Conservation (phyloP, 2,888 invertebrate genomes). For the Leptinotarsa tumamoca region DNA sequence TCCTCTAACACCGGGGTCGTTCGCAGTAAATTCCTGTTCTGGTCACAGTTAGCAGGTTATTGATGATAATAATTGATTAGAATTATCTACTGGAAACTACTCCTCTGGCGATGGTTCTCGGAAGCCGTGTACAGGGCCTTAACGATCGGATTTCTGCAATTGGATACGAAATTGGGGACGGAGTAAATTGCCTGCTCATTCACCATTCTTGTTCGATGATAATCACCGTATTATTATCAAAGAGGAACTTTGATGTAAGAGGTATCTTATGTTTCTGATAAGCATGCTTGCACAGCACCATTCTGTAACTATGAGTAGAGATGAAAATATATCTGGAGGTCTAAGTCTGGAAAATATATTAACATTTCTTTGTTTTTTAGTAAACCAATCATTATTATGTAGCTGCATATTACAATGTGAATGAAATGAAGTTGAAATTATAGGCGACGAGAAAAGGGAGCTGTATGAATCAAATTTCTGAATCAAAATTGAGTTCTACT, state of each 20-base stretch:
- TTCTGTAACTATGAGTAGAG: no score
- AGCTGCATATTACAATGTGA: no score
- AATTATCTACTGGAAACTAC: conserved; percentile 19
- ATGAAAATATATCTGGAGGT: no score
- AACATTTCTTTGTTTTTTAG: no score
- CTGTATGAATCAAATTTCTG: no score
- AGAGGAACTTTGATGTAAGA: not conserved
- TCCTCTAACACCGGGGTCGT: conserved; percentile 6
- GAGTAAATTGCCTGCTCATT: not conserved
- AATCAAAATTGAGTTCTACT: no score
- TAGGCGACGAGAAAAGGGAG: no score
- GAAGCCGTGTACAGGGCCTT: conserved; percentile 10
- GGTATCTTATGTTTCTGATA: no score
- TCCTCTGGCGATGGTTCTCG: conserved; percentile 14
- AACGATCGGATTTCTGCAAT: conserved; percentile 6
- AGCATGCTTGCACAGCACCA: no score
- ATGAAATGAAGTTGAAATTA: no score
- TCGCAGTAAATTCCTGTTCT: conserved; percentile 15
- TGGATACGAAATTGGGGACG: not conserved
- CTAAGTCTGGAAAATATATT: no score
- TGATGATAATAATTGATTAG: conserved; percentile 19
- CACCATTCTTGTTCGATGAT: not conserved
- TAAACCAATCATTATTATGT: no score
- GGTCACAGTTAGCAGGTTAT: conserved; percentile 16
- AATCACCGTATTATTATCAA: not conserved